A percentile compares a stretch with the other conserved stretches of the same genome.
Evolutionary conservation across 2,888 invertebrate genomes (phyloP).

Genomic region (Epinotia brunnichana): DNA sequence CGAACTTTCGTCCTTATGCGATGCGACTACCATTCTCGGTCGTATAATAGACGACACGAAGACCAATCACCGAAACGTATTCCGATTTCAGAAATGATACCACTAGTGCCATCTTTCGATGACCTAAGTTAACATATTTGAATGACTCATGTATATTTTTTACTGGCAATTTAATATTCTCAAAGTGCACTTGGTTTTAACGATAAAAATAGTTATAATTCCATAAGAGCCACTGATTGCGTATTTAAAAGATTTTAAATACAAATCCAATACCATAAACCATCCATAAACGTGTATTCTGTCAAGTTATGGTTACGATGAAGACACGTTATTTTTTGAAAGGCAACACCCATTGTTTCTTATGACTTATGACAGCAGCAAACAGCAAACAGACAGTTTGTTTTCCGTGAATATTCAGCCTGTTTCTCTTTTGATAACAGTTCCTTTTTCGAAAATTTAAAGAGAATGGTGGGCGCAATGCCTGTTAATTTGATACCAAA

Average conservation of each 20-base stretch:
- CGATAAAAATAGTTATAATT: not conserved
- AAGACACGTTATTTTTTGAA: not conserved
- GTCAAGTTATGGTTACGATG: not conserved
- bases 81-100: slow-evolving; percentile 48
- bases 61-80: slow-evolving; percentile 61
- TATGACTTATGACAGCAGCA: slow-evolving; percentile 56
- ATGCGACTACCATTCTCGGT: slow-evolving; percentile 61
- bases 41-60: slow-evolving; percentile 61
- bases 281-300: not conserved
- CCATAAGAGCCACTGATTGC: not conserved
- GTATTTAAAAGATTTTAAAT: not conserved
- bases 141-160: slow-evolving; percentile 31
- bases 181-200: not conserved
- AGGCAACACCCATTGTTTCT: slow-evolving; percentile 42
- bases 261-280: not conserved
- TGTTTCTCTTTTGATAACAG: slow-evolving; percentile 76
- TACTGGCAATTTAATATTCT: slow-evolving; percentile 2
- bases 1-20: slow-evolving; percentile 65
- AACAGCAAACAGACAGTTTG: slow-evolving; percentile 47
- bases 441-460: slow-evolving; percentile 77
- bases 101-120: slow-evolving; percentile 45
- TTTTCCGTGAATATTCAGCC: slow-evolving; percentile 65
- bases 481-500: slow-evolving; percentile 82
- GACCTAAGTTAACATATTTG: too few species aligned
- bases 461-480: slow-evolving; percentile 83